Base-by-base conservation (phyloP, 1,140 invertebrate genomes). In the Anadara kagoshimensis region DNA sequence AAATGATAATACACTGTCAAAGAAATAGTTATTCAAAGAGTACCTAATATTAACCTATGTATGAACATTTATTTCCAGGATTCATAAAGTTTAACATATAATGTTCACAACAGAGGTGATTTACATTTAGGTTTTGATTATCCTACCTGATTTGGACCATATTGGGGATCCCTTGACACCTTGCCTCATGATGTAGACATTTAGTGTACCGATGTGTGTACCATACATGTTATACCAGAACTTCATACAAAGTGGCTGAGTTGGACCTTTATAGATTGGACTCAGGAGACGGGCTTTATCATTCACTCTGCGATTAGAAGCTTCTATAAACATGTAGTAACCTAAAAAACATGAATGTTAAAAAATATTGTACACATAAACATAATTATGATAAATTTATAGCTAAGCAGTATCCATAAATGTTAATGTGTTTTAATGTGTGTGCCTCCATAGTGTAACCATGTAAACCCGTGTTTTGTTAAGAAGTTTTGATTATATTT, bases 221-320 rank as follows among this genome's bases (percentile, higher is more conserved):
- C 94, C 94, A 80, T 92, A 94, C 94, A 95, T 95, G 82, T 95
- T 93, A 80, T 90, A 93, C 91, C 92, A 95, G 83, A 95, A 94
- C 18, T 69, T 69, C 7, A 87, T 44, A 74, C 59, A 62, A 36
- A 82, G 75, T 14, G 72, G 76, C 61, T 66, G 72, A 10, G 16
- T 67, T 11, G 73, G 75, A 63, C 26, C 58, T 36, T 45, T 59
- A 54, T 71, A 83, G 54, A 74, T 83, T 41, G 61, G 83, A 62
- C 70, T 78, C 0, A 76, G 57, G 11, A 84, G 73, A 20, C 81
- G 68, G 20, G 86, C 88, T 53, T 78, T 85, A 18, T 87, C 76
- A 29, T 80, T 83, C 29, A 45, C 64, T 29, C 66, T 69, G 26
- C 76, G 73, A 10, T 18, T 24, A 29, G 85, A 86, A 18, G 86